These are phyloP conservation scores for Epirrita christyi DNA, from an alignment of 2,888 invertebrate genomes.

Conservation along the genomic window DNA sequence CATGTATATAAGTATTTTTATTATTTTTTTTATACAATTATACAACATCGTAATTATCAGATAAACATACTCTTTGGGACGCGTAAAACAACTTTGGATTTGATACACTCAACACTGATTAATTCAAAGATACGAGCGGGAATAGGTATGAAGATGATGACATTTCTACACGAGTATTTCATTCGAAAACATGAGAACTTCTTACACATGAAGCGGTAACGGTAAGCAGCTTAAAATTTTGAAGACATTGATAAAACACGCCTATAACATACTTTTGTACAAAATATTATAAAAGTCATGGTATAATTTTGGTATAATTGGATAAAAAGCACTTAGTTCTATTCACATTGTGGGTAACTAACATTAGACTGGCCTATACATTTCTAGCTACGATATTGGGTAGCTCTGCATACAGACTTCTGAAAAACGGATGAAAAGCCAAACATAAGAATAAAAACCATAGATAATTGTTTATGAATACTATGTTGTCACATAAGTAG, in stretches of 20 bases:
- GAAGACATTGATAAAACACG: slow-evolving; percentile 16
- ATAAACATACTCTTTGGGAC: slow-evolving; percentile 82
- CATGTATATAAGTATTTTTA: slow-evolving; percentile 80
- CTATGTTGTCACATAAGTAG: slow-evolving; percentile 7
- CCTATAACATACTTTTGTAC: slow-evolving; percentile 52
- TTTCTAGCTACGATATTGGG: slow-evolving; percentile 7
- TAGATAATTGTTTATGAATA: slow-evolving; percentile 3
- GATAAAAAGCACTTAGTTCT: slow-evolving; percentile 33
- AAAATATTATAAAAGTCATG: slow-evolving; percentile 76
- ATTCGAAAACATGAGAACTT: slow-evolving; percentile 12
- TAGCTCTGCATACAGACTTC: slow-evolving; percentile 9
- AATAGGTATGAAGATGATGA: slow-evolving; percentile 28
- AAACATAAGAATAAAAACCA: slow-evolving; percentile 6
- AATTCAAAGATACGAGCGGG: slow-evolving; percentile 18
- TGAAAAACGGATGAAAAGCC: slow-evolving; percentile 8
- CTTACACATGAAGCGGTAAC: not conserved
- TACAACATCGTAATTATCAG: slow-evolving; percentile 75
- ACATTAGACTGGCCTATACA: slow-evolving; percentile 19
- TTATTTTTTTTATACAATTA: slow-evolving; percentile 79
- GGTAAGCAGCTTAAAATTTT: slow-evolving; percentile 10
- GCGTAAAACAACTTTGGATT: slow-evolving; percentile 80
- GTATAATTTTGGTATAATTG: slow-evolving; percentile 56
- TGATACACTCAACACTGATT: slow-evolving; percentile 52
- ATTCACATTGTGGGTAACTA: slow-evolving; percentile 12
- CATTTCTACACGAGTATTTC: slow-evolving; percentile 9